These are phyloP conservation scores for Ibycter americanus DNA, from an alignment of 2,797 vertebrate species.

Conservation along the genomic window DNA sequence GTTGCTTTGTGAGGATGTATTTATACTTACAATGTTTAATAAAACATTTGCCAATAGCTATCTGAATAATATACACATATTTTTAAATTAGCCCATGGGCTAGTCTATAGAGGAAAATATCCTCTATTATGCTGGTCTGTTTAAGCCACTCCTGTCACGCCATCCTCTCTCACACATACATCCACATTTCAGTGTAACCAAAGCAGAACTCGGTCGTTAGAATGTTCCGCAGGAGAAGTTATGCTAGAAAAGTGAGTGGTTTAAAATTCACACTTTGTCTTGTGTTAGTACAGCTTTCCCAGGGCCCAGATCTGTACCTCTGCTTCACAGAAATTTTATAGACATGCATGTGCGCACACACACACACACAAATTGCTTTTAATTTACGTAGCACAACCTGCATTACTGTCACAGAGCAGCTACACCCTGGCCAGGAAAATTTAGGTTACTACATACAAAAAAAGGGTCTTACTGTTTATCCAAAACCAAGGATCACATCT, in stretches of 20 bases:
- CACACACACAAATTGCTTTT: not conserved
- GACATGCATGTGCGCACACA: not conserved
- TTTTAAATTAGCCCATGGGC: not conserved
- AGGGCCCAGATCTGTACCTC: not conserved
- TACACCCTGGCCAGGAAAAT: constrained; percentile 57
- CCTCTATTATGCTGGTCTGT: not conserved
- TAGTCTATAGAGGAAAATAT: not conserved
- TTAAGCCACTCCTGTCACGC: not conserved
- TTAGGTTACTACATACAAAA: constrained; percentile 70
- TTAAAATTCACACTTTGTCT: not conserved
- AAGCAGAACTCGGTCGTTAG: not conserved
- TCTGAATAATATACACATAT: not conserved
- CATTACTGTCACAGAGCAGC: not conserved
- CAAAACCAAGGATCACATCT: constrained; percentile 73
- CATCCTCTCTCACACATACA: not conserved
- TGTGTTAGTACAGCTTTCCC: not conserved
- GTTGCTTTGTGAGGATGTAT: not conserved
- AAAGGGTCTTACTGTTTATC: constrained; percentile 57
- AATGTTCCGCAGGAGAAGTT: not conserved
- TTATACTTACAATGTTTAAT: not conserved
- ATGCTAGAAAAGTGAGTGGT: not conserved
- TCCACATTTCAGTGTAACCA: not conserved
- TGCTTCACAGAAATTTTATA: not conserved
- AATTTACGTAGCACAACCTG: not conserved
- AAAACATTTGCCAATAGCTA: not conserved